Evolutionary conservation across 2,113 vertebrate species (phyloP), one percentile per base, ranked within the genome.

Genomic region (Nycticebus coucang): DNA sequence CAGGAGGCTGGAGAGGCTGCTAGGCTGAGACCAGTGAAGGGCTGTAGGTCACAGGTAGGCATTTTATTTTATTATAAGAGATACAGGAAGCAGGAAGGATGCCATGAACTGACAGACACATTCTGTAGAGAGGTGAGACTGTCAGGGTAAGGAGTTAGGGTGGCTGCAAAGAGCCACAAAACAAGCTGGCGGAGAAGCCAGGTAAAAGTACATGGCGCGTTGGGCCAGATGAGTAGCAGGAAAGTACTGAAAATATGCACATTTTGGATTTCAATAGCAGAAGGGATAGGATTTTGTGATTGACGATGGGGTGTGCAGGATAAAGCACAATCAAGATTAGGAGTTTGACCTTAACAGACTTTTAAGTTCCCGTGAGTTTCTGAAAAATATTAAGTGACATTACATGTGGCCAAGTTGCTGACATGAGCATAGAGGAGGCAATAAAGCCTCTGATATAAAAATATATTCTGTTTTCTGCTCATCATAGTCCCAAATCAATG

Each of bases 11-110:
- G 41, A 66, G 19, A 30, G 30, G 26, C 35, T 33, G 8, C 6
- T 1, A 0, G 41, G 8, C 6, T 9, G 18, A 26, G 22, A 62
- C 7, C 37, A 24, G 37, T 35, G 8, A 17, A 33, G 13, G 15
- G 5, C 19, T 22, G 2, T 28, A 17, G 33, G 2, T 37, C 9
- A 13, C 2, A 6, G 53, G 0, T 15, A 66, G 14, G 9, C 55
- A 6, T 15, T 37, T 37, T 1, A 60, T 79, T n/a, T 24, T 86
- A 4, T 28, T 28, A 18, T 7, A 50, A 81, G 28, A 50, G 35
- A 41, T 18, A 57, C 2, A 60, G 21, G 60, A 91, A 69, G 57
- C 45, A 11, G 4, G 35, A 21, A 19, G 59, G 59, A 22, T 80
- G 13, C 13, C 7, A 17, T 50, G 18, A 66, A 21, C 18, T 37